A percentile compares a stretch with the other conserved stretches of the same genome.
phyloP scores from a whole-genome alignment of 2,797 vertebrate species.

The Pseudochaenichthys georgianus region DNA sequence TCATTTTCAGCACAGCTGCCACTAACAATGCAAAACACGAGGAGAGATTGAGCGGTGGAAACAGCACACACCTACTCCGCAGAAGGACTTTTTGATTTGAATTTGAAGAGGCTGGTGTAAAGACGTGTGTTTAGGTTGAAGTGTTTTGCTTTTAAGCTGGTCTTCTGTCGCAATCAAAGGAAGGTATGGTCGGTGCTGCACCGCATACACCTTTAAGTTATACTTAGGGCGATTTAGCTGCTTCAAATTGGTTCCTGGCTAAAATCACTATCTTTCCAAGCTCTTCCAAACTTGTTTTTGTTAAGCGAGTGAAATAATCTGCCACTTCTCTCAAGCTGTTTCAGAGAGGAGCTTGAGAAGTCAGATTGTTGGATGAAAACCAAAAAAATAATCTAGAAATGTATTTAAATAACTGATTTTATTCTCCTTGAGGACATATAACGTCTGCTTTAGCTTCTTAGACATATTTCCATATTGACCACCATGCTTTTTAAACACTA shows the following conservation, averaged over 20 bases:
- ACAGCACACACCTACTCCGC: not conserved
- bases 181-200: not conserved
- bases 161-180: conserved; percentile 47
- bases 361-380: not conserved
- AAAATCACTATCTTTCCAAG: not conserved
- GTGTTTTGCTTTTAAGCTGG: conserved; percentile 53
- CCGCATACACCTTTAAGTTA: conserved; percentile 12
- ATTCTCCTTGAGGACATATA: too few species aligned
- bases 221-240: not conserved
- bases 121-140: conserved; percentile 53
- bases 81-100: conserved; percentile 46
- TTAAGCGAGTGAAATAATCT: not conserved
- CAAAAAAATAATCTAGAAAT: not conserved
- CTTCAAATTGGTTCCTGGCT: not conserved
- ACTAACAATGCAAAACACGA: conserved; percentile 56
- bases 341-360: not conserved
- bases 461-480: not conserved
- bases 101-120: conserved; percentile 57
- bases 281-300: not conserved
- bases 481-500: not conserved
- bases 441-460: too few species aligned
- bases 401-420: not conserved
- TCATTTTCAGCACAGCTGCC: conserved; percentile 65
- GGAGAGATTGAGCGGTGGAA: conserved; percentile 35
- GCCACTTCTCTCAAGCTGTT: not conserved